Evolutionary conservation across 2,113 vertebrate genomes (phyloP).

Genomic region (Melanotaenia duboulayi): DNA sequence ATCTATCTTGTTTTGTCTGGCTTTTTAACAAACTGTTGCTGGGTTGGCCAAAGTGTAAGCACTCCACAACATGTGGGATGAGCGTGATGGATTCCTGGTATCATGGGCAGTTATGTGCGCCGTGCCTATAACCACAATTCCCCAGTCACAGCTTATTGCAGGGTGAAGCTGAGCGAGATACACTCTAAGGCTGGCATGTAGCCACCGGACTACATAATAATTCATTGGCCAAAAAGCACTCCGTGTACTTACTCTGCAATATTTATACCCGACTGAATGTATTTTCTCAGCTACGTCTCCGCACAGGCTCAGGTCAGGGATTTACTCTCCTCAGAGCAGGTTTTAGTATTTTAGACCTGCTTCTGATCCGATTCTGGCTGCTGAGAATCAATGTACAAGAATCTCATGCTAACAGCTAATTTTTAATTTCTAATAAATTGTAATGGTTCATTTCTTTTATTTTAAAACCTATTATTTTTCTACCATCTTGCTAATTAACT

Average conservation of each 20-base stretch:
- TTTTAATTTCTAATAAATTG: neutral
- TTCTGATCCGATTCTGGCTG: constrained; percentile 13
- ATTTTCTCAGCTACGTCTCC: constrained; percentile 57
- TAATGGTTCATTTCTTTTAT: neutral
- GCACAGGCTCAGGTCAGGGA: constrained; percentile 41
- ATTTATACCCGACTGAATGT: constrained; percentile 75
- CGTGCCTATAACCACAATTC: constrained; percentile 61
- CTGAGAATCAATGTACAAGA: neutral
- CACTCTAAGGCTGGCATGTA: constrained; percentile 56
- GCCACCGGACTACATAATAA: constrained; percentile 76
- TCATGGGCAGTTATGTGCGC: constrained; percentile 62
- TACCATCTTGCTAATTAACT: too few relatives aligned
- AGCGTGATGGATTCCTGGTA: constrained; percentile 62
- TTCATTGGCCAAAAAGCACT: constrained; percentile 76
- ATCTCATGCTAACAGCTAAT: neutral
- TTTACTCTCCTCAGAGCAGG: constrained; percentile 35
- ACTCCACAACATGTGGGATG: constrained; percentile 42
- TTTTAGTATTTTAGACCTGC: constrained; percentile 35
- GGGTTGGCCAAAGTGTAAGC: constrained; percentile 32
- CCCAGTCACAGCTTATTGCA: constrained; percentile 66
- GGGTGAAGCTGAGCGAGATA: constrained; percentile 59
- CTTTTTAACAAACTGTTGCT: constrained; percentile 8
- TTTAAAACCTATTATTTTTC: neutral
- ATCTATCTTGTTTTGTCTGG: neutral
- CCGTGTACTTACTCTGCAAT: constrained; percentile 73